These are phyloP conservation scores for Mnemiopsis leidyi DNA, from an alignment of 37 sponge, comb jelly and placozoan genomes.

Conservation along the genomic window DNA sequence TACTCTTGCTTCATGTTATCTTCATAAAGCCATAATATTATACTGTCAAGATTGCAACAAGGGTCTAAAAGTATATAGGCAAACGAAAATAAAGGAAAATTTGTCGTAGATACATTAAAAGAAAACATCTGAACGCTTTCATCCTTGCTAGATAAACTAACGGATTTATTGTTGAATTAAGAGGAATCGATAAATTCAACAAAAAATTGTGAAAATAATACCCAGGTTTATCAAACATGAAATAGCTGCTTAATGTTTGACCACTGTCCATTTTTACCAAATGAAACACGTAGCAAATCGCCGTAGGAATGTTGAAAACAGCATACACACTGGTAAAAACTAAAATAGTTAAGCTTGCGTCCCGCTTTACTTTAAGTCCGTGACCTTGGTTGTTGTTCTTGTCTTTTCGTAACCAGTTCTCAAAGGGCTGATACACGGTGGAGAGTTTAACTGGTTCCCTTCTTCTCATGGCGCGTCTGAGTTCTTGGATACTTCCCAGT, in stretches of 20 bases:
- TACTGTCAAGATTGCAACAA: neutral
- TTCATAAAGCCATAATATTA: neutral
- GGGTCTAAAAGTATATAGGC: conserved; percentile 26
- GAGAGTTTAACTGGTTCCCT: neutral
- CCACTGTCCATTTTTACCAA: neutral
- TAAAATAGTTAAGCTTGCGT: neutral
- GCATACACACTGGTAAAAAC: neutral
- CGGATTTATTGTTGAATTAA: neutral
- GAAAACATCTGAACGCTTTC: neutral
- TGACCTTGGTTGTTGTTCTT: neutral
- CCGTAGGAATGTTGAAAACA: conserved; percentile 29
- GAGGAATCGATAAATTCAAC: conserved; percentile 14
- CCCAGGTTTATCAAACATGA: neutral
- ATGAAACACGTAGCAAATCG: neutral
- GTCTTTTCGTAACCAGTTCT: neutral
- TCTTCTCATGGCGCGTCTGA: neutral
- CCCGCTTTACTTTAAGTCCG: neutral
- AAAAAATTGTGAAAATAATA: conserved; percentile 18
- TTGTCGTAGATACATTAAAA: neutral
- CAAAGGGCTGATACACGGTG: neutral
- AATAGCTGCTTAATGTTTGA: neutral
- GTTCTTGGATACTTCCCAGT: neutral
- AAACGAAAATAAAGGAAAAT: neutral
- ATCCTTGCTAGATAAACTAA: conserved; percentile 10
- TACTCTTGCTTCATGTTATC: neutral